Evolutionary conservation across 2,888 invertebrate genomes (phyloP).

Genomic region (Hirtodrosophila cameraria): DNA sequence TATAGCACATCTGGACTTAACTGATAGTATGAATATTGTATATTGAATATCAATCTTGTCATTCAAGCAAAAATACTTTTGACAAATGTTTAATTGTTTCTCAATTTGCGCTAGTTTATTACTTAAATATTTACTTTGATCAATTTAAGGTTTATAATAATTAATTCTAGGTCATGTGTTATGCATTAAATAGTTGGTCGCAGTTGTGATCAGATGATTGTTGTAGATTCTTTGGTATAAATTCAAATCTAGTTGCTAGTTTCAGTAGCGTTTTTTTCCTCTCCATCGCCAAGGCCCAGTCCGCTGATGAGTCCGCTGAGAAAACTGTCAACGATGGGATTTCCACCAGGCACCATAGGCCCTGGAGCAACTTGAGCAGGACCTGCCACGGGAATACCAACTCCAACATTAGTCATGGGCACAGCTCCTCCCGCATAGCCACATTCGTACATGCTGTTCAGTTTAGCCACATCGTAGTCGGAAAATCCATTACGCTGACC

Average conservation of each 20-base stretch:
- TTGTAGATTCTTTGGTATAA: constrained; percentile 26
- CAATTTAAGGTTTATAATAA: constrained; percentile 25
- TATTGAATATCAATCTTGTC: no score
- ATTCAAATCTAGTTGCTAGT: constrained; percentile 10
- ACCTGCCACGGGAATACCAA: constrained; percentile 23
- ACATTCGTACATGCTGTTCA: constrained; percentile 91
- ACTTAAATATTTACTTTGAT: constrained; percentile 46
- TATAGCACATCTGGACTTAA: no score
- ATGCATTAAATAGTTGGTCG: constrained; percentile 68
- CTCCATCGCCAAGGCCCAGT: constrained; percentile 72
- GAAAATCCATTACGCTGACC: constrained; percentile 92
- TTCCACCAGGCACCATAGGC: constrained; percentile 47
- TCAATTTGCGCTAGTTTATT: constrained; percentile 43
- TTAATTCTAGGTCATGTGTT: constrained; percentile 33
- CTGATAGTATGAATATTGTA: no score
- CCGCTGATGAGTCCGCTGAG: constrained; percentile 81
- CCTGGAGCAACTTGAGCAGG: constrained; percentile 26
- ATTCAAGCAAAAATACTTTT: no score
- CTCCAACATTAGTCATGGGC: constrained; percentile 6
- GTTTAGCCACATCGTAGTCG: constrained; percentile 88
- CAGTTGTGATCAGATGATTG: constrained; percentile 38
- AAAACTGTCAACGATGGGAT: constrained; percentile 77
- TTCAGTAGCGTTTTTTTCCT: constrained; percentile 4
- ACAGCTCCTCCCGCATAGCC: constrained; percentile 31
- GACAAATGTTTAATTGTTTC: neutral